These are phyloP conservation scores for Spisula subtruncata DNA, from an alignment of 2,888 invertebrate species.

Conservation along the genomic window DNA sequence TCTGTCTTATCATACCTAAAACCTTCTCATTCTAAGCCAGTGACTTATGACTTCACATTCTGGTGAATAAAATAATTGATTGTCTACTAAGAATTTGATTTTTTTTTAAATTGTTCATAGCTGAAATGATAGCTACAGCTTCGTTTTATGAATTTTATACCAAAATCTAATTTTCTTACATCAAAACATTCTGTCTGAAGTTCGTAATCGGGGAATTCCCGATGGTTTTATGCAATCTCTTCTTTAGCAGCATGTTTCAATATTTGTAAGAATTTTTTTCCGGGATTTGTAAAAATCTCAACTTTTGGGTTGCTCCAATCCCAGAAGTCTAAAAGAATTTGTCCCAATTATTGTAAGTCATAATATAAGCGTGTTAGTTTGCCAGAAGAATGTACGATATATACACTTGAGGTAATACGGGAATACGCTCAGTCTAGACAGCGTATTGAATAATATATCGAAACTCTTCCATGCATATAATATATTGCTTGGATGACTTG, in stretches of 20 bases:
- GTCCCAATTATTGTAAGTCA: constrained; percentile 3
- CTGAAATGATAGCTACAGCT: no score
- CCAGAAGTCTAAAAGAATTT: neutral
- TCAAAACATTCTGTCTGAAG: no score
- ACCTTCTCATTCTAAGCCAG: no score
- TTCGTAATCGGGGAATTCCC: no score
- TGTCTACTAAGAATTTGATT: no score
- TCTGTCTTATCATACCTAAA: no score
- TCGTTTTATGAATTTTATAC: no score
- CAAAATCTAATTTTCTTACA: no score
- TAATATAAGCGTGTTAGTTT: neutral
- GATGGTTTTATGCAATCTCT: neutral
- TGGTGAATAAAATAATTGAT: no score
- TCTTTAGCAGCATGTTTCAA: neutral
- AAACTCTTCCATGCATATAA: constrained; percentile 12
- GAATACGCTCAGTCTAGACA: neutral
- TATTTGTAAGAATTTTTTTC: neutral
- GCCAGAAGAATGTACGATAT: neutral
- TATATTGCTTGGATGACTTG: neutral
- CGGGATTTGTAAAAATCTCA: neutral
- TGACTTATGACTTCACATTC: no score
- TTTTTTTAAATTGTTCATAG: no score
- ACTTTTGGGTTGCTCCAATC: neutral
- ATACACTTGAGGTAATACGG: constrained; percentile 3
- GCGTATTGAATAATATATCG: constrained; percentile 16